Evolutionary conservation across 2,888 invertebrate species (phyloP).

Genomic region (Lamellibrachia columna): DNA sequence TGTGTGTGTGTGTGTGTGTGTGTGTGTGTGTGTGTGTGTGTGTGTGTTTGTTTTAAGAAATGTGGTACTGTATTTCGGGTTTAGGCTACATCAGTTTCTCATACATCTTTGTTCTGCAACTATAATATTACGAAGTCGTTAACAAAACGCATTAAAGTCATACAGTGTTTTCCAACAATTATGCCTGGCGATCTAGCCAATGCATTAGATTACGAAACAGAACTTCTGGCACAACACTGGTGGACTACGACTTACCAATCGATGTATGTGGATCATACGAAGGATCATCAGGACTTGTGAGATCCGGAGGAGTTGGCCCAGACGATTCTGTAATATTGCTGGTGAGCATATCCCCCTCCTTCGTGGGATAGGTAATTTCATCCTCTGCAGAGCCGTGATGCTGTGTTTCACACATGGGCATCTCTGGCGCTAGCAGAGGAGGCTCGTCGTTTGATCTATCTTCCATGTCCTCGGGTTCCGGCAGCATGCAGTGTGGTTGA

Average conservation of each 20-base stretch:
- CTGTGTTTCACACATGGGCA: not conserved
- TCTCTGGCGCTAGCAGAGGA: not conserved
- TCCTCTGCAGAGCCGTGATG: not conserved
- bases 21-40: too few relatives aligned
- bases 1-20: too few relatives aligned
- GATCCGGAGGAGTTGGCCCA: not conserved
- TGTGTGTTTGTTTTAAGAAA: too few relatives aligned
- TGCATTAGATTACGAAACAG: too few relatives aligned
- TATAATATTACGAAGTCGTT: too few relatives aligned
- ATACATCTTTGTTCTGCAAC: too few relatives aligned
- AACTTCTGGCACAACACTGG: not conserved
- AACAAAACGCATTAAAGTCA: too few relatives aligned
- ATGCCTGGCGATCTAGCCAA: too few relatives aligned
- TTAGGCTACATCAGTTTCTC: too few relatives aligned
- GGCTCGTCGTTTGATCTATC: not conserved
- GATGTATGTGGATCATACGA: not conserved
- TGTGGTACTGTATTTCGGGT: too few relatives aligned
- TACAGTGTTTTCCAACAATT: too few relatives aligned
- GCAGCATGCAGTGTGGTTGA: not conserved
- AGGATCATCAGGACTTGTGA: not conserved
- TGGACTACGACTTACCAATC: not conserved
- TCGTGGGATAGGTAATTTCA: not conserved
- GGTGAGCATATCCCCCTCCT: not conserved
- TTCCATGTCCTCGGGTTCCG: not conserved
- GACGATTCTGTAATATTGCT: not conserved